These are phyloP conservation scores for Steinernema scapterisci DNA, from an alignment of 2,888 invertebrate species.

Conservation along the genomic window DNA sequence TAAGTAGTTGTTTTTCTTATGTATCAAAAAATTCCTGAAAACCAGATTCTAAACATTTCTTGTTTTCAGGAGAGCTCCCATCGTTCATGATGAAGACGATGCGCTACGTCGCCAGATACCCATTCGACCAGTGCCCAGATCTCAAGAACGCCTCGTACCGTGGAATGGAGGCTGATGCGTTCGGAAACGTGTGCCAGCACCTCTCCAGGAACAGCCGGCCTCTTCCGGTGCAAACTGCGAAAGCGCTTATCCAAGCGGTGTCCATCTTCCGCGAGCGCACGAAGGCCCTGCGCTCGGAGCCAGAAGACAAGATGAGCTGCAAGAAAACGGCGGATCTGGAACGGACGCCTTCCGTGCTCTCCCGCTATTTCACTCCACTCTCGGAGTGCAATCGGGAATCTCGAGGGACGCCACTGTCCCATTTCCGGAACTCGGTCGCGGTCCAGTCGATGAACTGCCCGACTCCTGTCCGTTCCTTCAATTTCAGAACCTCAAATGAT, in stretches of 20 bases:
- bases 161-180: conserved; percentile 9
- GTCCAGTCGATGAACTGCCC: neutral
- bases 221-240: neutral
- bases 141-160: neutral
- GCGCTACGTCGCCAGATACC: conserved; percentile 21
- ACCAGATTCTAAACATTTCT: neutral
- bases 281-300: no score
- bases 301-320: no score
- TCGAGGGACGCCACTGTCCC: neutral
- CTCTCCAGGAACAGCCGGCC: neutral
- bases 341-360: no score
- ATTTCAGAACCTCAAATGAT: neutral
- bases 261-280: neutral
- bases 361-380: no score
- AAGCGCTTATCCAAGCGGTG: neutral
- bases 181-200: neutral
- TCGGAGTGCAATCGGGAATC: no score
- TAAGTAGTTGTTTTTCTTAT: no score
- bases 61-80: conserved; percentile 2
- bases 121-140: conserved; percentile 12
- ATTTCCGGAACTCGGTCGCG: neutral
- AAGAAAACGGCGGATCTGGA: no score
- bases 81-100: conserved; percentile 12
- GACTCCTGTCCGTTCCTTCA: neutral
- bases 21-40: neutral